phyloP scores from a whole-genome alignment of 2,888 invertebrate species.

The Dynastes grantii region DNA sequence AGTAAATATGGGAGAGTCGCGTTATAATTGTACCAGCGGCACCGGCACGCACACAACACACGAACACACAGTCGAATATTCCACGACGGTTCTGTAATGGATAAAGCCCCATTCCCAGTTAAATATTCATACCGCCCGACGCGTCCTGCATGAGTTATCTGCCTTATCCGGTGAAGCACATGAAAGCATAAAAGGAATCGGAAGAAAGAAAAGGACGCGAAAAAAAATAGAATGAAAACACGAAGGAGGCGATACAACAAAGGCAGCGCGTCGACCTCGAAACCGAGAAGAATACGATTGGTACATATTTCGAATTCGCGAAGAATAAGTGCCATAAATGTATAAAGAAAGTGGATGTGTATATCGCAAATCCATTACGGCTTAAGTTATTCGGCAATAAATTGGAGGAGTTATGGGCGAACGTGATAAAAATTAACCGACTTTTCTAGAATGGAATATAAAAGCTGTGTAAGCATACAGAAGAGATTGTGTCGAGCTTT shows the following conservation, averaged over 20 bases:
- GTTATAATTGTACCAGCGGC: conserved; percentile 58
- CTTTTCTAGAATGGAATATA: not conserved
- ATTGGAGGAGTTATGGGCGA: conserved; percentile 33
- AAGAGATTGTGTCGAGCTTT: too few relatives aligned
- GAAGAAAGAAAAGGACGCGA: conserved; percentile 10
- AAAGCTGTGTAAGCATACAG: too few relatives aligned
- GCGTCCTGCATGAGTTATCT: conserved; percentile 57
- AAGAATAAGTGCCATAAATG: conserved; percentile 33
- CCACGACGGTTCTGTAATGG: conserved; percentile 56
- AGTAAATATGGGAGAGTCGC: conserved; percentile 54
- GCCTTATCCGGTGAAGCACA: conserved; percentile 36
- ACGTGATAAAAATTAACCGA: conserved; percentile 41
- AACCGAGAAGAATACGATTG: conserved; percentile 16
- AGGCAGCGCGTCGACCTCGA: not conserved
- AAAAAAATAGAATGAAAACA: not conserved
- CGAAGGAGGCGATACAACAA: not conserved
- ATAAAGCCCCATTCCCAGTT: conserved; percentile 57
- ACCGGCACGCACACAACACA: not conserved
- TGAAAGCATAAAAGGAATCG: conserved; percentile 13
- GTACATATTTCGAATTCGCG: conserved; percentile 37
- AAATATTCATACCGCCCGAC: conserved; percentile 58
- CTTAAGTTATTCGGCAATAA: conserved; percentile 36
- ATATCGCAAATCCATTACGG: conserved; percentile 45
- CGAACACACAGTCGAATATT: conserved; percentile 31
- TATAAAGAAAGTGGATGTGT: conserved; percentile 39